phyloP scores from a whole-genome alignment of 2,797 vertebrate genomes.

The Sciurus vulgaris region DNA sequence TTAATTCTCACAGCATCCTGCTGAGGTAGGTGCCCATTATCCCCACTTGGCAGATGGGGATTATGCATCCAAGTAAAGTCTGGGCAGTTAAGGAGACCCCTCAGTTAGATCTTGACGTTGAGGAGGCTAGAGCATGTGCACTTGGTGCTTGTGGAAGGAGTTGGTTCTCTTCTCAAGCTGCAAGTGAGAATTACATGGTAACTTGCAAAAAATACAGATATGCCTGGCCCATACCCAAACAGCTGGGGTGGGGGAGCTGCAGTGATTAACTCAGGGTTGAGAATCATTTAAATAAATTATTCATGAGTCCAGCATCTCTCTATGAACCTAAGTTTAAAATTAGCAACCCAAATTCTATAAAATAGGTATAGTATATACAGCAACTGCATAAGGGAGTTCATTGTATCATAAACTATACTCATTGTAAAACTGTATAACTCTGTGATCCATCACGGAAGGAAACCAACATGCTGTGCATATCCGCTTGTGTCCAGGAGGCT shows the following conservation, averaged over 20 bases:
- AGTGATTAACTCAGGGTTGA: background rate
- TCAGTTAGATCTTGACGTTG: background rate
- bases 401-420: background rate
- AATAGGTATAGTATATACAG: background rate
- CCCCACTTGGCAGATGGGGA: background rate
- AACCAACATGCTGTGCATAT: background rate
- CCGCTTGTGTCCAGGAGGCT: background rate
- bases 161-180: background rate
- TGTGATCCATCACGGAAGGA: background rate
- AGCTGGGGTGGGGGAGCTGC: background rate
- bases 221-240: background rate
- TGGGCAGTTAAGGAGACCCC: background rate
- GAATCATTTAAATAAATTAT: slow-evolving; percentile 26
- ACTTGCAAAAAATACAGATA: slow-evolving; percentile 21
- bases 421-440: background rate
- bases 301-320: background rate
- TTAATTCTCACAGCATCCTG: background rate
- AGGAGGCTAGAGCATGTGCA: background rate
- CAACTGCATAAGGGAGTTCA: background rate
- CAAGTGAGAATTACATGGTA: background rate
- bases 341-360: background rate
- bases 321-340: slow-evolving; percentile 35
- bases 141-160: background rate
- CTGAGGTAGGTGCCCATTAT: background rate
- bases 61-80: background rate